These are phyloP conservation scores for Corythaeola cristata DNA, from an alignment of 2,113 vertebrate genomes.

Conservation along the genomic window DNA sequence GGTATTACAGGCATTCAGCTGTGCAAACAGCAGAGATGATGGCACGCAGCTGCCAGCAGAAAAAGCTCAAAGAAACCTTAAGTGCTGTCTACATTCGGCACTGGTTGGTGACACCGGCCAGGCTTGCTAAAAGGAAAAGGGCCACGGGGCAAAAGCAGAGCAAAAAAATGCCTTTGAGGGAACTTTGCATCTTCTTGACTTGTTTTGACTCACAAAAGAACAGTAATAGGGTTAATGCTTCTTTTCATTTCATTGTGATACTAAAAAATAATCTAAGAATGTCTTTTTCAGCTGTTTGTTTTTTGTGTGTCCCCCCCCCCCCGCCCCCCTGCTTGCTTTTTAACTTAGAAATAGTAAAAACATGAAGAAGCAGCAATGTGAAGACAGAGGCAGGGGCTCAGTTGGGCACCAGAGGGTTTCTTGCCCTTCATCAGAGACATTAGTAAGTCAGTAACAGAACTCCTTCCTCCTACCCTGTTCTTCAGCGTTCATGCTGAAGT, in stretches of 20 bases:
- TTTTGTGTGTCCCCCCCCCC: too few relatives aligned
- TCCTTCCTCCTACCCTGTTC: not conserved
- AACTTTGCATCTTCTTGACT: not conserved
- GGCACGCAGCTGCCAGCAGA: not conserved
- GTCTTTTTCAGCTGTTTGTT: not conserved
- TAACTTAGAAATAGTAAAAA: not conserved
- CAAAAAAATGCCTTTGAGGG: not conserved
- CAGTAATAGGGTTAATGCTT: rapidly evolving
- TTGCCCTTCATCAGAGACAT: not conserved
- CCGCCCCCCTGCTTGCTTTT: not conserved
- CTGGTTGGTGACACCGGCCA: not conserved
- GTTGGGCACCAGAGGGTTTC: not conserved
- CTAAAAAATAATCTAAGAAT: not conserved
- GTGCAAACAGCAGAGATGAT: not conserved
- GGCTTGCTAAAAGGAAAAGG: not conserved
- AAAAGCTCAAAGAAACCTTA: not conserved
- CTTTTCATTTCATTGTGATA: not conserved
- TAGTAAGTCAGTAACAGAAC: not conserved
- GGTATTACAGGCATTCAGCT: not conserved
- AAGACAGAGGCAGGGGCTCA: not conserved
- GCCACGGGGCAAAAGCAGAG: not conserved
- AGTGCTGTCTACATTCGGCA: rapidly evolving
- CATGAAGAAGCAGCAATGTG: not conserved
- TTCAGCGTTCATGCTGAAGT: not conserved
- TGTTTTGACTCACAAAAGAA: not conserved